These are phyloP conservation scores for Aphaenogaster floridana DNA, from an alignment of 1,140 invertebrate genomes.

Conservation along the genomic window DNA sequence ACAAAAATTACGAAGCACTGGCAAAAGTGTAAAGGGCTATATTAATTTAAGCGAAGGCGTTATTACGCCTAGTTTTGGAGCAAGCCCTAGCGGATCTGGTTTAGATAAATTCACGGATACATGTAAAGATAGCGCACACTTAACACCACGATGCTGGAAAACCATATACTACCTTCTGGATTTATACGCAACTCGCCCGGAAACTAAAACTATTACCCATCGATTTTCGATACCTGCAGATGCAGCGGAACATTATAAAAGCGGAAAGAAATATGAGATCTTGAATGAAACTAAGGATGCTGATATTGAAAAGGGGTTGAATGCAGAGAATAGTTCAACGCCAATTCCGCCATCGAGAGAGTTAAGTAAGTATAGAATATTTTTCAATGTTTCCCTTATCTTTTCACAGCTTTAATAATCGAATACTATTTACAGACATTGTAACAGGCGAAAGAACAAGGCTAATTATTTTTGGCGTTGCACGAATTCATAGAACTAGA, in stretches of 20 bases:
- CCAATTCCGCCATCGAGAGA: constrained; percentile 86
- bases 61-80: constrained; percentile 91
- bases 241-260: constrained; percentile 81
- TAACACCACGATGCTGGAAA: constrained; percentile 96
- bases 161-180: constrained; percentile 97
- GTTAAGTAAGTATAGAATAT: constrained; percentile 77
- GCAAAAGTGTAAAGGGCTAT: constrained; percentile 93
- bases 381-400: constrained; percentile 30
- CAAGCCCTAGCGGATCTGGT: constrained; percentile 88
- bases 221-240: constrained; percentile 86
- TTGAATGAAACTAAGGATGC: constrained; percentile 81
- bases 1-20: constrained; percentile 93
- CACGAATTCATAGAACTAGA: constrained; percentile 95
- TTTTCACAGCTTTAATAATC: not conserved
- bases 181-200: constrained; percentile 97
- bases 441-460: constrained; percentile 87
- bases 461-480: constrained; percentile 94
- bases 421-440: constrained; percentile 77
- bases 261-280: constrained; percentile 80
- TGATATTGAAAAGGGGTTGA: constrained; percentile 85
- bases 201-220: constrained; percentile 95
- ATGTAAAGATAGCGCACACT: constrained; percentile 83
- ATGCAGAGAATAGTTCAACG: constrained; percentile 84
- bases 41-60: constrained; percentile 91
- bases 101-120: constrained; percentile 88